These are phyloP conservation scores for Ectemnius cavifrons DNA, from an alignment of 2,888 invertebrate species.

Conservation along the genomic window DNA sequence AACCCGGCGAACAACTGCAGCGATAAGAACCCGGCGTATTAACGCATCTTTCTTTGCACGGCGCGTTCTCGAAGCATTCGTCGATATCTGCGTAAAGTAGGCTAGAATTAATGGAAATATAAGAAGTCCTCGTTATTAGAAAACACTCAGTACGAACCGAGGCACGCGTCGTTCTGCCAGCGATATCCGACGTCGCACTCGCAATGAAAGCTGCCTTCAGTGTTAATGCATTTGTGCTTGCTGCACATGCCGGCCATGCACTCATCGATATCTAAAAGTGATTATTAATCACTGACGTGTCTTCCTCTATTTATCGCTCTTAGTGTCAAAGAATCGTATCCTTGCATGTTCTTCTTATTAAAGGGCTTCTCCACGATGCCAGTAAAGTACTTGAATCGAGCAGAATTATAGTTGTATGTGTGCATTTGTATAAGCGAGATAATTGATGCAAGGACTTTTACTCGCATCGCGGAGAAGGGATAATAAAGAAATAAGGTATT, in stretches of 20 bases:
- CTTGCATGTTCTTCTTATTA: not conserved
- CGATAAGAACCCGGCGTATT: constrained; percentile 72
- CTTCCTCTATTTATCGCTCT: too few relatives aligned
- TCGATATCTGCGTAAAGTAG: constrained; percentile 66
- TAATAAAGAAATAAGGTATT: too few relatives aligned
- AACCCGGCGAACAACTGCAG: constrained; percentile 71
- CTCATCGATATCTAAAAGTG: constrained; percentile 71
- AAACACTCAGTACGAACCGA: constrained; percentile 66
- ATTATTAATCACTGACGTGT: constrained; percentile 19
- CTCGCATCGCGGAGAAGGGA: too few relatives aligned
- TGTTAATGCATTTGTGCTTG: constrained; percentile 70
- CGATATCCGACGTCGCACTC: constrained; percentile 71
- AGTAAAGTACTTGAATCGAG: too few relatives aligned
- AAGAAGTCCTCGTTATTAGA: constrained; percentile 19
- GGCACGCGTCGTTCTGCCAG: constrained; percentile 65
- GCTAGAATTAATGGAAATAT: constrained; percentile 42
- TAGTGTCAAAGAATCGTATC: constrained; percentile 1
- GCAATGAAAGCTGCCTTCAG: constrained; percentile 71
- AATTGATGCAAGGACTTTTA: too few relatives aligned
- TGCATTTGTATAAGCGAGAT: too few relatives aligned
- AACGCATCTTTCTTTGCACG: constrained; percentile 71
- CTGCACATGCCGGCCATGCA: constrained; percentile 67
- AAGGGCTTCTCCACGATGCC: too few relatives aligned
- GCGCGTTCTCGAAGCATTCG: constrained; percentile 67
- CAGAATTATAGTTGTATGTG: too few relatives aligned